phyloP scores from a whole-genome alignment of 2,113 vertebrate species.

The Accipiter virgatus region DNA sequence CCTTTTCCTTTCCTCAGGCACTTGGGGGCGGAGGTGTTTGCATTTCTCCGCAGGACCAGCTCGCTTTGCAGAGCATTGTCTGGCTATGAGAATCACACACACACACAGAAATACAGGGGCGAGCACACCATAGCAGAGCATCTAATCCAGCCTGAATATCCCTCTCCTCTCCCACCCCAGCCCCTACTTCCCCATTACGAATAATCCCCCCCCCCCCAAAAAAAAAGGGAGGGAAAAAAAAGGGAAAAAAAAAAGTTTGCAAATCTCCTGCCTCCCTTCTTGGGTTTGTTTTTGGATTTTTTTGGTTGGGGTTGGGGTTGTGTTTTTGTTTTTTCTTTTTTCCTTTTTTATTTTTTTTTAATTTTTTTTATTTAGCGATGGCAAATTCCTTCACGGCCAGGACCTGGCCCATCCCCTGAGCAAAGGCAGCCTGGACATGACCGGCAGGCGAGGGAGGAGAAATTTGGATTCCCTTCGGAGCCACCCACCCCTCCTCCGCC shows the following conservation, averaged over 20 bases:
- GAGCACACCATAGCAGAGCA: neutral
- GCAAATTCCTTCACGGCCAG: constrained; percentile 40
- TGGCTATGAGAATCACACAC: constrained; percentile 27
- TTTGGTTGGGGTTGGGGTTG: neutral
- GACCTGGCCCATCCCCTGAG: constrained; percentile 45
- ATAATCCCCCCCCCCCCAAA: neutral
- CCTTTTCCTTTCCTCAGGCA: neutral
- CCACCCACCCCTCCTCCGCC: neutral
- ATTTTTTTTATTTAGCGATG: neutral
- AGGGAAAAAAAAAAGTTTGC: neutral
- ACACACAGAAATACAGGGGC: neutral
- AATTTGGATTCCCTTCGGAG: constrained; percentile 38
- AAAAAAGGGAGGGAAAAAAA: too few species aligned
- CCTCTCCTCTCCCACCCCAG: neutral
- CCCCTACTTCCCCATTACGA: neutral
- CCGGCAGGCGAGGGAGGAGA: constrained; percentile 43
- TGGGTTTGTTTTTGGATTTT: neutral
- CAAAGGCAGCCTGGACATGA: constrained; percentile 46
- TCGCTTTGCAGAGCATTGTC: constrained; percentile 60
- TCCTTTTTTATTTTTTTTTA: too few species aligned
- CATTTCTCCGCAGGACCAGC: constrained; percentile 61
- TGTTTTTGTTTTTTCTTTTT: too few species aligned
- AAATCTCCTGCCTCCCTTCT: neutral
- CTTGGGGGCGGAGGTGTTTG: constrained; percentile 34
- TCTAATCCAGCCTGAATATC: neutral